phyloP scores from a whole-genome alignment of 2,113 vertebrate genomes.

The Crocuta crocuta region DNA sequence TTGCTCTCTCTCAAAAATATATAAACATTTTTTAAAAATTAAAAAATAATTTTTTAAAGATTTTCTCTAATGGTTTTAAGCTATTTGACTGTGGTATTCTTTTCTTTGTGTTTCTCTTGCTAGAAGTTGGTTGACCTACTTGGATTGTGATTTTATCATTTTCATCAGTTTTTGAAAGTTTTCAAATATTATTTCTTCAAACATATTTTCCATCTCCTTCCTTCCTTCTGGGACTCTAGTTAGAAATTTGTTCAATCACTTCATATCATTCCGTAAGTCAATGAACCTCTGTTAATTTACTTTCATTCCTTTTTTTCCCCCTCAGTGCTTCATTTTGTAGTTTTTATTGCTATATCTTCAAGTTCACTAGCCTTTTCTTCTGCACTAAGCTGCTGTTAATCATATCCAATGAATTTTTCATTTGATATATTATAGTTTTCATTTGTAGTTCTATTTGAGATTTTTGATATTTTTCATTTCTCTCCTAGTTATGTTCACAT shows the following conservation, averaged over 20 bases:
- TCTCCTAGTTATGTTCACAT: not conserved
- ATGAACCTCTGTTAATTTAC: not conserved
- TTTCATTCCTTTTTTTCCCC: not conserved
- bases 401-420: not conserved
- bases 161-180: not conserved
- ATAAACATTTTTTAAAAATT: no score
- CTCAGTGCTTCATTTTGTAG: not conserved
- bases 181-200: not conserved
- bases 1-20: no score
- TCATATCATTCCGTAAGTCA: not conserved
- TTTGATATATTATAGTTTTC: not conserved
- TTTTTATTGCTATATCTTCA: not conserved
- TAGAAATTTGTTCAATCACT: not conserved
- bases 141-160: slow-evolving; percentile 6
- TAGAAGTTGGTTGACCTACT: not conserved
- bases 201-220: not conserved
- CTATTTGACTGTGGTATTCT: not conserved
- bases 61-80: slow-evolving; percentile 22
- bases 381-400: not conserved
- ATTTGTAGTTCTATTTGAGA: slow-evolving; percentile 29
- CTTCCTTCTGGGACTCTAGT: not conserved
- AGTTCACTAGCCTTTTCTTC: not conserved
- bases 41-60: no score
- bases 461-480: not conserved
- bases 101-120: slow-evolving; percentile 11